Evolutionary conservation across 2,113 vertebrate species (phyloP), one percentile per base, ranked within the genome.

Genomic region (Piprites chloris): DNA sequence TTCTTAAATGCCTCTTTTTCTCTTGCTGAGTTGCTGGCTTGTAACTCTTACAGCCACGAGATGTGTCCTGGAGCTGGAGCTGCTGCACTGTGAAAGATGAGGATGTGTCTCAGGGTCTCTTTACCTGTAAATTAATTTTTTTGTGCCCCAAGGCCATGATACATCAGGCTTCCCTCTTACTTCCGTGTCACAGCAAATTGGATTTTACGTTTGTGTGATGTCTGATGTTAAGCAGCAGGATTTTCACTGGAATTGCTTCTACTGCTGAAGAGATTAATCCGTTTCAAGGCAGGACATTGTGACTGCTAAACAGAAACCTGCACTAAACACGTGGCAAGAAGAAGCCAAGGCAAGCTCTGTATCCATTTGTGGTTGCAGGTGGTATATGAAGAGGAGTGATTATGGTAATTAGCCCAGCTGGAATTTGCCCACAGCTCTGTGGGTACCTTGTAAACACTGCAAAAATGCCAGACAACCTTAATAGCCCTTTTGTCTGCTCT

Each of bases 361-460:
- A 32, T 67, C 65, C 72, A 19, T 89, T 89, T 69, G 68, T 78
- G 85, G 79, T 84, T 94, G 95, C 85, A 93, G 83, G 88, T 95
- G 79, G 83, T 84, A 32, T 42, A 44, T 65, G 74, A 76, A 89
- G 78, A 82, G 89, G 41, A 89, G 42, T 86, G 50, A 84, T 91
- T 63, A 81, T n/a, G 33, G 84, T 85, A 85, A 96, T 96, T 89
- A 96, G 53, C 86, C 61, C 86, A 77, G 92, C 78, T 90, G 92
- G 92, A 96, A 88, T 95, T 94, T 94, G 95, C 79, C 72, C 88
- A 90, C 89, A 92, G 81, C 84, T 90, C 80, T 87, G 78, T 83
- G 71, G 81, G 53, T 89, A 73, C 68, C 80, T 68, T 87, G 67
- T 96, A 95, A 92, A 91, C 73, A 72, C 66, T 87, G 69, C 80